A percentile compares a stretch with the other conserved stretches of the same genome.
Evolutionary conservation across 2,113 vertebrate species (phyloP).

Genomic region (Tringa solitaria): DNA sequence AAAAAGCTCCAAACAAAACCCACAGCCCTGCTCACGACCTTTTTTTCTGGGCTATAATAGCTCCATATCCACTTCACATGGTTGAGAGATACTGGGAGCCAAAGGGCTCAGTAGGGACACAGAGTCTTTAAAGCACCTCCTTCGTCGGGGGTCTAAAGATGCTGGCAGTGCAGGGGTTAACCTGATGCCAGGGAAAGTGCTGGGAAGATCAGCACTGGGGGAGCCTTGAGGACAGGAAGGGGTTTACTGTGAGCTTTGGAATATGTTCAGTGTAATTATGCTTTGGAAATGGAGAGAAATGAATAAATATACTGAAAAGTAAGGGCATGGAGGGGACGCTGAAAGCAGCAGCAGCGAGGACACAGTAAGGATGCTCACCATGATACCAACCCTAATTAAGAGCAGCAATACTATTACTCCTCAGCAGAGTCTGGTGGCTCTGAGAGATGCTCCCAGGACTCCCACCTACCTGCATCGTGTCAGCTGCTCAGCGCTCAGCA

Average conservation of each 20-base stretch:
- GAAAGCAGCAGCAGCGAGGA: not conserved
- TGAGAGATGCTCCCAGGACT: not conserved
- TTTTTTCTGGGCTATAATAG: not conserved
- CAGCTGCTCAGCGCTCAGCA: not conserved
- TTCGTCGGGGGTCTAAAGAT: not conserved
- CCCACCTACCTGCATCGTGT: not conserved
- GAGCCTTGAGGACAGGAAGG: not conserved
- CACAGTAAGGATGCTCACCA: not conserved
- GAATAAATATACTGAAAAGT: not conserved
- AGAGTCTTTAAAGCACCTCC: not conserved
- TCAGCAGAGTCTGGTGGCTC: not conserved
- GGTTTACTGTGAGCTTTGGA: not conserved
- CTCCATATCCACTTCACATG: not conserved
- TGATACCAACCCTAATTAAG: fast-evolving
- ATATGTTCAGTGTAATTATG: not conserved
- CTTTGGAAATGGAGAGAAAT: not conserved
- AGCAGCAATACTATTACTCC: not conserved
- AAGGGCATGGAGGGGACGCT: not conserved
- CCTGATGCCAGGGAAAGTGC: not conserved
- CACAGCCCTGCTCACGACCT: not conserved
- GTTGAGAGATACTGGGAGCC: not conserved
- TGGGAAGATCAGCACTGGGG: not conserved
- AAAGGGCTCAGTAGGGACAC: not conserved
- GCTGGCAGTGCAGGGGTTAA: not conserved
- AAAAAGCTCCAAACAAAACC: not conserved